Conservation (phyloP, 2,113 vertebrate genomes). For the Scomber japonicus region DNA sequence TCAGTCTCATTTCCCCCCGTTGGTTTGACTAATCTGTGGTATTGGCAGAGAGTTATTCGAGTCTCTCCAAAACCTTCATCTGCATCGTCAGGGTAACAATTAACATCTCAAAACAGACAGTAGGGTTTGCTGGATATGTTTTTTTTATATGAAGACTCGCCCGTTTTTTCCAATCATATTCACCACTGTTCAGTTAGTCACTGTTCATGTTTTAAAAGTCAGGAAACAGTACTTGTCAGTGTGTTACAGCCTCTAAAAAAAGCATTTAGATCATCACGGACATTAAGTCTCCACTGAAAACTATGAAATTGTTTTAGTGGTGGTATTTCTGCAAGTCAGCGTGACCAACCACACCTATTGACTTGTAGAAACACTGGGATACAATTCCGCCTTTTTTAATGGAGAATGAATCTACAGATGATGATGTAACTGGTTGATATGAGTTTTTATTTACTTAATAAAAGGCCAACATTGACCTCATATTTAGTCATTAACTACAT, state of each 20-base stretch:
- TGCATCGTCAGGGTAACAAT: conserved; percentile 1
- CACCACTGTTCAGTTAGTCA: not conserved
- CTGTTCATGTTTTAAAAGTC: conserved; percentile 9
- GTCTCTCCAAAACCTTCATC: conserved; percentile 40
- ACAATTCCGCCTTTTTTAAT: not conserved
- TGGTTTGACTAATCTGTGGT: conserved; percentile 53
- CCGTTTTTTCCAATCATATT: conserved; percentile 11
- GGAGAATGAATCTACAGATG: not conserved
- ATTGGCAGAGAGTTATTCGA: conserved; percentile 15
- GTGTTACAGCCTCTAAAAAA: not conserved
- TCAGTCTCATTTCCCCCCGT: conserved; percentile 63
- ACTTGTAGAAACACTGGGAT: not conserved
- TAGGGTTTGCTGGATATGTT: not conserved
- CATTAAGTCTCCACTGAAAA: not conserved
- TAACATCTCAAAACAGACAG: conserved; percentile 2
- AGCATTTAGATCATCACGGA: not conserved
- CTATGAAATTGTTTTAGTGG: conserved; percentile 19
- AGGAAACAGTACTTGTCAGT: not conserved
- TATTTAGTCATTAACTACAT: not conserved
- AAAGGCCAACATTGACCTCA: conserved; percentile 26
- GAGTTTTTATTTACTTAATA: conserved; percentile 8
- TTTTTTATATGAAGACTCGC: conserved; percentile 5
- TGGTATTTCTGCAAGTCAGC: conserved; percentile 20
- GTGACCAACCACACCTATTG: conserved; percentile 31
- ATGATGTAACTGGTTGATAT: conserved; percentile 33